Evolutionary conservation across 2,113 vertebrate species (phyloP).

Genomic region (Paedocypris sp.): DNA sequence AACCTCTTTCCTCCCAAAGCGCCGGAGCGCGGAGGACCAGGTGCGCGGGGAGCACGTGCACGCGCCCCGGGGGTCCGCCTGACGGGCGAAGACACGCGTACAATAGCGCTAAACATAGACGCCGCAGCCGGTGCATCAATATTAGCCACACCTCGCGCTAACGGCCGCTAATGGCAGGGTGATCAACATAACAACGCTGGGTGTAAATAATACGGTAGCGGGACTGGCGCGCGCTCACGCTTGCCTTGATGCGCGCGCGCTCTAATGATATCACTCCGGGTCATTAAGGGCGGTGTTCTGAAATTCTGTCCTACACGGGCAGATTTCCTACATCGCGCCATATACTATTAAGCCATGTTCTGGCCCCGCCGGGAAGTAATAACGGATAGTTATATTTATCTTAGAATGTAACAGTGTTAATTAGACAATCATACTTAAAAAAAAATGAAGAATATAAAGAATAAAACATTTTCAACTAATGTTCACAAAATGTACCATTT

Average conservation of each 20-base stretch:
- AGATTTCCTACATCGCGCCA: too few relatives aligned
- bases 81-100: constrained; percentile 22
- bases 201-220: constrained; percentile 99
- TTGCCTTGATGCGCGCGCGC: constrained; percentile 99
- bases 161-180: constrained; percentile 97
- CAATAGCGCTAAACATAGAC: constrained; percentile 44
- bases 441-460: too few relatives aligned
- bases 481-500: too few relatives aligned
- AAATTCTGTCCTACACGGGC: too few relatives aligned
- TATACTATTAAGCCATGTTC: too few relatives aligned
- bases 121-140: constrained; percentile 67
- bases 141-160: constrained; percentile 86
- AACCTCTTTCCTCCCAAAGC: background rate
- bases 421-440: too few relatives aligned
- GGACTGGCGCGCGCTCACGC: constrained; percentile 81
- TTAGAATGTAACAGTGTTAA: too few relatives aligned
- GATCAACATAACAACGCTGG: constrained; percentile 99
- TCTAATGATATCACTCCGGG: constrained; percentile 99
- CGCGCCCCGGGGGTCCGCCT: constrained; percentile 39
- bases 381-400: too few relatives aligned
- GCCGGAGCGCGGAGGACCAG: constrained; percentile 17
- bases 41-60: background rate
- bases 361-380: too few relatives aligned
- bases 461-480: too few relatives aligned
- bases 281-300: constrained; percentile 99